Conservation (phyloP, 2,113 vertebrate genomes). For the Xerus inauris region DNA sequence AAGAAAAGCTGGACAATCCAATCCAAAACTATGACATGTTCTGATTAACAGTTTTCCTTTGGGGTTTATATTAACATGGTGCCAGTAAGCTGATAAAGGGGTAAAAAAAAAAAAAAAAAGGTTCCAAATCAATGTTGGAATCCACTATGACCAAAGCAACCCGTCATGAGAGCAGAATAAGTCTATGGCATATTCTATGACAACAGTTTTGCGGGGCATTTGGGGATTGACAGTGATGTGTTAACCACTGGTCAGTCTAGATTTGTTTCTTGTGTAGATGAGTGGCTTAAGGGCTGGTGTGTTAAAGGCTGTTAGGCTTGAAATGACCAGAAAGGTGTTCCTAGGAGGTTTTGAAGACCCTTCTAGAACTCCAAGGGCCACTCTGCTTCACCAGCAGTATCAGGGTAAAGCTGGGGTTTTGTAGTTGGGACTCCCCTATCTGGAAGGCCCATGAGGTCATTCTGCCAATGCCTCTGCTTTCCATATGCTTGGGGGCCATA, state of each 20-base stretch:
- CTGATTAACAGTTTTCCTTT: not conserved
- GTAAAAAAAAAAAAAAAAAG: not conserved
- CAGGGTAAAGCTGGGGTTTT: not conserved
- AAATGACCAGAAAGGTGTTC: not conserved
- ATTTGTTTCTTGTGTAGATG: not conserved
- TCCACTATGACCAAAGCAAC: not conserved
- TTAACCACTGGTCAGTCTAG: not conserved
- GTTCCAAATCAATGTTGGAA: not conserved
- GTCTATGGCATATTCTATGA: not conserved
- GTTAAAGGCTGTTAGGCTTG: not conserved
- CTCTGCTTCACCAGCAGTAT: not conserved
- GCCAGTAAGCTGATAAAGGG: not conserved
- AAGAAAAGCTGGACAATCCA: not conserved
- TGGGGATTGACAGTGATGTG: not conserved
- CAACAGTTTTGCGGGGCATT: not conserved
- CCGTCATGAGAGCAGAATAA: no score
- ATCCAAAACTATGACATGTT: not conserved
- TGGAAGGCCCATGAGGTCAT: not conserved
- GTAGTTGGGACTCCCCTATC: not conserved
- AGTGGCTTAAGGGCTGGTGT: not conserved
- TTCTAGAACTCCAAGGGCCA: not conserved
- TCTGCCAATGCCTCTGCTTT: not conserved
- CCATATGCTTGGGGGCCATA: not conserved
- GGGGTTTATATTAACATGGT: not conserved
- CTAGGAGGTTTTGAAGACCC: no score